Evolutionary conservation across 1,140 invertebrate genomes (phyloP).

Genomic region (Epicauta chinensis): DNA sequence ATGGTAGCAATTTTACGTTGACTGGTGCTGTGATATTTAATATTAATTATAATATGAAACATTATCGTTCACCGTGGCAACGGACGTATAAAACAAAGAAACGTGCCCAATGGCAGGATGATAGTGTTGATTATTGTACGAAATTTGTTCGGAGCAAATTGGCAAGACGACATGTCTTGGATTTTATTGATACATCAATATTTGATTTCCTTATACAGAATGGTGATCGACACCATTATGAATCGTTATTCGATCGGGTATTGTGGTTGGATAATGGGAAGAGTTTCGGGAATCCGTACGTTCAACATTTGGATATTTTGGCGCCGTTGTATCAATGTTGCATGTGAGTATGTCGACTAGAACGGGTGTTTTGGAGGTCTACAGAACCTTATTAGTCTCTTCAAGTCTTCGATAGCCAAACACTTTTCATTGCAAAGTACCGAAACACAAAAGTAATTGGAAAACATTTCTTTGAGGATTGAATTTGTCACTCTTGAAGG

Average conservation of each 20-base stretch:
- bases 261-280: conserved; percentile 92
- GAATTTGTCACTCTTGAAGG: too few relatives aligned
- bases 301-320: conserved; percentile 79
- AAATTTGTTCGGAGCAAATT: conserved; percentile 32
- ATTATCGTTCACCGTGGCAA: conserved; percentile 80
- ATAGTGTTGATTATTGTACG: conserved; percentile 59
- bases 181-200: conserved; percentile 80
- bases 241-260: conserved; percentile 69
- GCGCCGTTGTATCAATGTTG: conserved; percentile 88
- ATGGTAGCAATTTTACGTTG: conserved; percentile 53
- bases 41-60: conserved; percentile 63
- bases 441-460: too few relatives aligned
- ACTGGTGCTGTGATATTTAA: conserved; percentile 83
- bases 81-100: conserved; percentile 75
- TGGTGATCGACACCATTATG: conserved; percentile 90
- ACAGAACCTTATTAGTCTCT: too few relatives aligned
- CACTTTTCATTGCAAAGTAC: too few relatives aligned
- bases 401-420: too few relatives aligned
- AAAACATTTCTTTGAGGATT: too few relatives aligned
- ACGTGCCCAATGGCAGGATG: conserved; percentile 70
- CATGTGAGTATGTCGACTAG: conserved; percentile 56
- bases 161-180: conserved; percentile 60
- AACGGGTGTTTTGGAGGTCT: too few relatives aligned
- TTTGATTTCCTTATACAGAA: conserved; percentile 95
- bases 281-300: conserved; percentile 78